Conservation (phyloP, 2,113 vertebrate genomes). For the Erythrolamprus reginae region DNA sequence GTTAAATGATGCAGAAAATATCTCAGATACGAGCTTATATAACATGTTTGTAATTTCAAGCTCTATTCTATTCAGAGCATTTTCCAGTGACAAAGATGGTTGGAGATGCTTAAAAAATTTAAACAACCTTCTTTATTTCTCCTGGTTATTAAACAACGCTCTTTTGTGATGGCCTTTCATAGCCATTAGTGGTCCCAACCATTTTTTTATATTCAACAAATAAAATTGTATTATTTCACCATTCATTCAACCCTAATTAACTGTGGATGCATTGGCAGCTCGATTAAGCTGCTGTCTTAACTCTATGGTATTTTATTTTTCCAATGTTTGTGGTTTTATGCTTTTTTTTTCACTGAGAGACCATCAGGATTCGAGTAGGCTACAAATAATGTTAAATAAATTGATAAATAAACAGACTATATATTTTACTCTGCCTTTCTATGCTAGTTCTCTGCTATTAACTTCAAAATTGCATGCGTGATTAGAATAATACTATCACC, state of each 20-base stretch:
- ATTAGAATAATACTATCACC: neutral
- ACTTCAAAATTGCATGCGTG: neutral
- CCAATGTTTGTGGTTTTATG: neutral
- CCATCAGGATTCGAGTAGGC: neutral
- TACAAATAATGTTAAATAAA: neutral
- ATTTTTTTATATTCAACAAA: neutral
- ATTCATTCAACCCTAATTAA: slow-evolving; percentile 27
- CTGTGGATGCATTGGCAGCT: slow-evolving; percentile 11
- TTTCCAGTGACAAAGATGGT: neutral
- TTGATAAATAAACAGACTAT: slow-evolving; percentile 10
- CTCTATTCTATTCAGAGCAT: neutral
- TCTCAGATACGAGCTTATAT: neutral
- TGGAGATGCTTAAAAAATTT: neutral
- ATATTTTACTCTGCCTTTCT: neutral
- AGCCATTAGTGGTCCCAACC: neutral
- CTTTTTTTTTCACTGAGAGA: neutral
- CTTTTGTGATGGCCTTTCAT: neutral
- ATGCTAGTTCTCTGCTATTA: neutral
- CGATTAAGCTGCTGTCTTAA: neutral
- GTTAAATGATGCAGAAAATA: neutral
- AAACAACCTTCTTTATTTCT: neutral
- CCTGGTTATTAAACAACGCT: neutral
- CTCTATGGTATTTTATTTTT: neutral
- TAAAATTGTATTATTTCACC: neutral
- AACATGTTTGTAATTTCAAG: neutral